These are phyloP conservation scores for Halichoeres trimaculatus DNA, from an alignment of 2,113 vertebrate species.

Conservation along the genomic window DNA sequence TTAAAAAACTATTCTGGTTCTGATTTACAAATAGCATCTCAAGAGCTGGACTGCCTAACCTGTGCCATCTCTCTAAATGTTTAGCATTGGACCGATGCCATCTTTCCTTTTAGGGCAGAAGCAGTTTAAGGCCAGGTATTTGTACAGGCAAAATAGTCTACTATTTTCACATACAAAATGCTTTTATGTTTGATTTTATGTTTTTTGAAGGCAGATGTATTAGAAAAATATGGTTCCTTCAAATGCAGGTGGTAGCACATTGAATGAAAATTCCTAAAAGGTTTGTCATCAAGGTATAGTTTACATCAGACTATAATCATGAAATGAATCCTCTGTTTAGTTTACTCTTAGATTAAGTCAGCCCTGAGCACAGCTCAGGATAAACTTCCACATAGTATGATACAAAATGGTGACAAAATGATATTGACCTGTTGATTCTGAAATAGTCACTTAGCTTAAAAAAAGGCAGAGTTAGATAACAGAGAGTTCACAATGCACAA, in stretches of 20 bases:
- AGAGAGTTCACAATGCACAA: conserved; percentile 8
- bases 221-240: conserved; percentile 2
- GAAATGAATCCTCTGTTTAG: not conserved
- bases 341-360: conserved; percentile 10
- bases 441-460: not conserved
- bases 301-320: not conserved
- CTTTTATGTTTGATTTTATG: not conserved
- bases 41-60: not conserved
- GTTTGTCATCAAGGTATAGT: not conserved
- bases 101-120: conserved; percentile 19
- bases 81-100: not conserved
- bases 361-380: conserved; percentile 42
- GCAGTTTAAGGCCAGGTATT: too few species aligned
- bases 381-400: conserved; percentile 14
- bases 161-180: conserved; percentile 18
- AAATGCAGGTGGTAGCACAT: not conserved
- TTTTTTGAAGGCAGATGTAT: conserved; percentile 13
- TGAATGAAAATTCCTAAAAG: not conserved
- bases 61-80: not conserved
- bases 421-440: conserved; percentile 2
- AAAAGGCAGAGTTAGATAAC: not conserved
- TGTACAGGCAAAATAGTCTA: not conserved
- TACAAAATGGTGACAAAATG: not conserved
- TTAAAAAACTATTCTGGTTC: too few species aligned
- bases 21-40: not conserved